These are phyloP conservation scores for Chamaetylas fuelleborni DNA, from an alignment of 2,113 vertebrate species.

Conservation along the genomic window DNA sequence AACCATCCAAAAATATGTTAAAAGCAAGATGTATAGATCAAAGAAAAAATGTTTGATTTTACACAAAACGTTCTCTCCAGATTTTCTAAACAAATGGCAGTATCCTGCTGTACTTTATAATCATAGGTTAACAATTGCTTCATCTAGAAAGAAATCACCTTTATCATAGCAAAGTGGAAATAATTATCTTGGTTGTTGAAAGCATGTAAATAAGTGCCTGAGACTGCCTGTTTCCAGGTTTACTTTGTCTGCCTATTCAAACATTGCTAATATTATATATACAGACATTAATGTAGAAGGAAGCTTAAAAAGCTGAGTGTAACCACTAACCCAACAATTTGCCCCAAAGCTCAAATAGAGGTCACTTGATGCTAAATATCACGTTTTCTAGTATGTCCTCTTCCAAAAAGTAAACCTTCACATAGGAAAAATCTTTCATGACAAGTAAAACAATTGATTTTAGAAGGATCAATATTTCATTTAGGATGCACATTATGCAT, in stretches of 20 bases:
- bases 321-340: background rate
- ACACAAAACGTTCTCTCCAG: background rate
- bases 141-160: background rate
- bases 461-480: constrained; percentile 73
- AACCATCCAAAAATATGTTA: background rate
- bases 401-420: background rate
- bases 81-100: background rate
- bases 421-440: constrained; percentile 2
- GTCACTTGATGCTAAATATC: background rate
- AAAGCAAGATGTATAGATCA: background rate
- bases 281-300: background rate
- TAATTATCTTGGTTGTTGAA: background rate
- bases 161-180: background rate
- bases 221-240: background rate
- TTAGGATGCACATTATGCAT: constrained; percentile 67
- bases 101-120: background rate
- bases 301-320: background rate
- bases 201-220: background rate
- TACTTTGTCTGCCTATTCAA: background rate
- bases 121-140: background rate
- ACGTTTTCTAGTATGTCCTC: background rate
- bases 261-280: background rate
- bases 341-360: background rate
- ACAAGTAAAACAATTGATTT: constrained; percentile 31
- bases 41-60: background rate